Evolutionary conservation across 1,140 invertebrate genomes (phyloP), one percentile per base, ranked within the genome.

Genomic region (Doryteuthis pealeii): DNA sequence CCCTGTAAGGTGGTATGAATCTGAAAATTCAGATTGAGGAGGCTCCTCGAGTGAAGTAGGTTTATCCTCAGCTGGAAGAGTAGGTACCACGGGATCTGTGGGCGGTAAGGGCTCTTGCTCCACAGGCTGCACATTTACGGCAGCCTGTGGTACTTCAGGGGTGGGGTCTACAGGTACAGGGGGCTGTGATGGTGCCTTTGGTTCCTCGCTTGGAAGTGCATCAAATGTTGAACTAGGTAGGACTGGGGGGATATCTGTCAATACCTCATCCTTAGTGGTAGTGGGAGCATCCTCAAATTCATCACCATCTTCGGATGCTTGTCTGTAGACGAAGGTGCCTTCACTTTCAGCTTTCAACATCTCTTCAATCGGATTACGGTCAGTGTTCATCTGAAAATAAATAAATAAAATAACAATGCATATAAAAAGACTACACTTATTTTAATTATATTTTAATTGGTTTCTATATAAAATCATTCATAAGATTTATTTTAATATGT

Each of bases 321-420:
- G 30, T 72, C 81, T 75, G 77, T 89, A 90, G 6, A 81, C 78
- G 81, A 92, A 92, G 65, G 82, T 78, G n/a, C 91, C 91, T 71
- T 76, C 80, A 28, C 87, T 84, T 81, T 91, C 90, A 1, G 91
- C 91, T 26, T 85, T 86, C 71, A 79, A 73, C 91, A 94, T 92
- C 85, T 95, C 94, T 75, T 92, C 91, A 4, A 93, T 81, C 0
- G 92, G 89, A 80, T 93, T 92, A 58, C 94, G 89, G 65, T 94
- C 93, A 73, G 90, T 88, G 83, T 94, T 94, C 31, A 91, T 84
- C 90, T 93, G 87, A 8, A 91, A 76, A 69, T 62, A 73, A 10
- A n/a, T 74, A 78, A 78, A 70, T 70, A 12, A 43, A 43, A 31
- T 40, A 3, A 67, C 2, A 33, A 67, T 30, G 67, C 1, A 67